Evolutionary conservation across 2,888 invertebrate species (phyloP).

Genomic region (Xylocampa areola): DNA sequence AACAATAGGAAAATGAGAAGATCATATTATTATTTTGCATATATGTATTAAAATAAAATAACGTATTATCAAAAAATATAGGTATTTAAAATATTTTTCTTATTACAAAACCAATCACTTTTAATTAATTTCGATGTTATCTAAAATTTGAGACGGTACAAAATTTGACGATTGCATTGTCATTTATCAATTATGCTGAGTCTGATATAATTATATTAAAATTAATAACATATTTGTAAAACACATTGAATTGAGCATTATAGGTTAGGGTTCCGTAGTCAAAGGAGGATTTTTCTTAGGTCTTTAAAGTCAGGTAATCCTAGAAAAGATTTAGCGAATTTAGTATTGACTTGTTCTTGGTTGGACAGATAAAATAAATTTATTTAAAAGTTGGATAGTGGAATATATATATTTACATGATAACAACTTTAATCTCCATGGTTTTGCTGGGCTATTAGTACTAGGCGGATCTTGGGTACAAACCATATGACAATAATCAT

Average conservation of each 20-base stretch:
- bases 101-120: slow-evolving; percentile 66
- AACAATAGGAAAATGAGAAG: slow-evolving; percentile 6
- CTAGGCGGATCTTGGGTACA: slow-evolving; percentile 29
- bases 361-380: neutral
- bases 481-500: slow-evolving; percentile 1
- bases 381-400: neutral
- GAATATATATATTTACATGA: too few relatives aligned
- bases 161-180: slow-evolving; percentile 47
- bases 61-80: slow-evolving; percentile 76
- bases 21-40: slow-evolving; percentile 1
- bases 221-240: slow-evolving; percentile 40
- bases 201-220: slow-evolving; percentile 35
- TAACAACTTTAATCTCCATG: slow-evolving; percentile 8
- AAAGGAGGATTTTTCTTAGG: slow-evolving; percentile 10
- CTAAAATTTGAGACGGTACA: slow-evolving; percentile 25
- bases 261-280: slow-evolving; percentile 32
- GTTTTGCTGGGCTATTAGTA: slow-evolving; percentile 10
- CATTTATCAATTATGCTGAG: slow-evolving; percentile 46
- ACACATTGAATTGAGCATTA: slow-evolving; percentile 54
- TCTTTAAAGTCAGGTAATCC: too few relatives aligned
- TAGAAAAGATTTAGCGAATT: too few relatives aligned
- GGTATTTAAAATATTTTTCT: slow-evolving; percentile 59
- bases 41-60: slow-evolving; percentile 61
- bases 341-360: neutral
- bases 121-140: slow-evolving; percentile 55